phyloP scores from a whole-genome alignment of 2,888 invertebrate species.

The Leptogaster cylindrica region DNA sequence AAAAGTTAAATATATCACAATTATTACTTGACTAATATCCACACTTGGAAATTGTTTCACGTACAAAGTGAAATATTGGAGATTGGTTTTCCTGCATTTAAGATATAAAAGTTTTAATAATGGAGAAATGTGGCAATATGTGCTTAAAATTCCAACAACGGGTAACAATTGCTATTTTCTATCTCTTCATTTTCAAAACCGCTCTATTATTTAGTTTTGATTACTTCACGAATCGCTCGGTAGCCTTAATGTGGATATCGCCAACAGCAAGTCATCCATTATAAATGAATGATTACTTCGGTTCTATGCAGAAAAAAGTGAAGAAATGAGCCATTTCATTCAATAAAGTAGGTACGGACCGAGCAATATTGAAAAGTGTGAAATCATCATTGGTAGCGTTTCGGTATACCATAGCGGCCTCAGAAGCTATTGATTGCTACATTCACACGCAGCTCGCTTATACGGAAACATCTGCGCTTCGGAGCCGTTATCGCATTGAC shows the following conservation, averaged over 20 bases:
- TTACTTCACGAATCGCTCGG: slow-evolving; percentile 46
- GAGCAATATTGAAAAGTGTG: slow-evolving; percentile 44
- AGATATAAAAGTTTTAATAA: slow-evolving; percentile 44
- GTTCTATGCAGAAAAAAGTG: slow-evolving; percentile 36
- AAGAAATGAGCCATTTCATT: slow-evolving; percentile 42
- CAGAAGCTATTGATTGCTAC: too few relatives aligned
- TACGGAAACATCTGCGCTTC: too few relatives aligned
- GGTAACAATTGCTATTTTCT: slow-evolving; percentile 47
- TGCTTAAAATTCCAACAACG: slow-evolving; percentile 47
- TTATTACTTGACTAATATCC: too few relatives aligned
- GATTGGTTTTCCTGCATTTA: slow-evolving; percentile 47
- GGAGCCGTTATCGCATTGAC: too few relatives aligned
- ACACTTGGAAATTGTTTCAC: too few relatives aligned
- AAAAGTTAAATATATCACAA: too few relatives aligned
- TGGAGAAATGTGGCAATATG: slow-evolving; percentile 48
- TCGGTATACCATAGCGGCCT: too few relatives aligned
- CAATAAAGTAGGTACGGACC: slow-evolving; percentile 41
- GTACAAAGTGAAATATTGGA: slow-evolving; percentile 43
- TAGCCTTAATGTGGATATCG: slow-evolving; percentile 43
- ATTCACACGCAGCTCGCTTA: too few relatives aligned
- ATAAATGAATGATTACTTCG: slow-evolving; percentile 46
- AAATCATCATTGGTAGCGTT: slow-evolving; percentile 43
- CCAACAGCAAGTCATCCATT: slow-evolving; percentile 48
- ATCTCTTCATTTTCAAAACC: slow-evolving; percentile 40
- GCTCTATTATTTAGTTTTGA: slow-evolving; percentile 47